These are phyloP conservation scores for Drosophila falleni DNA, from an alignment of 2,888 invertebrate species.

Conservation along the genomic window DNA sequence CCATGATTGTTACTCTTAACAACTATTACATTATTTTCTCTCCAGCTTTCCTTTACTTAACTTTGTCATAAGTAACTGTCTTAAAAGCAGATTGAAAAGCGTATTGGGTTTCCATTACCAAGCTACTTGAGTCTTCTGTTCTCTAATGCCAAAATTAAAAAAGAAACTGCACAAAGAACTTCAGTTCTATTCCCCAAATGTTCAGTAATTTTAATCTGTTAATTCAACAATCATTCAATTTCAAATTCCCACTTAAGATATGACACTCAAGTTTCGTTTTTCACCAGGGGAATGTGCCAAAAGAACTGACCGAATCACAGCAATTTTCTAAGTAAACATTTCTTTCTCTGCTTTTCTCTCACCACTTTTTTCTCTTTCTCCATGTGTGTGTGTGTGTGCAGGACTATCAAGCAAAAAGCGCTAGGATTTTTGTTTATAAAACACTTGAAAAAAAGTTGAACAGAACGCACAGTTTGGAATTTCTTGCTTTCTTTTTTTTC, in stretches of 20 bases:
- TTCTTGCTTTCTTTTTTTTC: constrained; percentile 22
- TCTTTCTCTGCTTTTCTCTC: constrained; percentile 19
- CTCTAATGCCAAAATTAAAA: not conserved
- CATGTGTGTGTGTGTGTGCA: constrained; percentile 13
- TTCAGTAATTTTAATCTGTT: constrained; percentile 59
- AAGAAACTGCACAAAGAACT: no score
- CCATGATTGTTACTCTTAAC: not conserved
- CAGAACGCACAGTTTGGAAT: constrained; percentile 47
- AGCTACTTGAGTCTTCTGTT: not conserved
- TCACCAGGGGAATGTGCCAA: constrained; percentile 31
- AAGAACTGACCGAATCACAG: constrained; percentile 68
- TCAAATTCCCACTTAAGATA: constrained; percentile 59
- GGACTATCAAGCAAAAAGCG: constrained; percentile 50
- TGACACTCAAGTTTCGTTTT: constrained; percentile 45
- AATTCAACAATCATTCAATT: constrained; percentile 73
- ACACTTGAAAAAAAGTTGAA: constrained; percentile 70
- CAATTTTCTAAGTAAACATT: constrained; percentile 76
- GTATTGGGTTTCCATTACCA: not conserved
- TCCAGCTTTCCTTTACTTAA: not conserved
- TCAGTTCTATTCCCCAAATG: not conserved
- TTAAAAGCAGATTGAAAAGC: not conserved
- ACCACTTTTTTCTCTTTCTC: not conserved
- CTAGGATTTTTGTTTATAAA: constrained; percentile 73
- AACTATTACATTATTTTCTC: not conserved
- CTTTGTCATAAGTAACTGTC: not conserved